These are phyloP conservation scores for Melanostoma mellinum DNA, from an alignment of 2,888 invertebrate species.

Conservation along the genomic window DNA sequence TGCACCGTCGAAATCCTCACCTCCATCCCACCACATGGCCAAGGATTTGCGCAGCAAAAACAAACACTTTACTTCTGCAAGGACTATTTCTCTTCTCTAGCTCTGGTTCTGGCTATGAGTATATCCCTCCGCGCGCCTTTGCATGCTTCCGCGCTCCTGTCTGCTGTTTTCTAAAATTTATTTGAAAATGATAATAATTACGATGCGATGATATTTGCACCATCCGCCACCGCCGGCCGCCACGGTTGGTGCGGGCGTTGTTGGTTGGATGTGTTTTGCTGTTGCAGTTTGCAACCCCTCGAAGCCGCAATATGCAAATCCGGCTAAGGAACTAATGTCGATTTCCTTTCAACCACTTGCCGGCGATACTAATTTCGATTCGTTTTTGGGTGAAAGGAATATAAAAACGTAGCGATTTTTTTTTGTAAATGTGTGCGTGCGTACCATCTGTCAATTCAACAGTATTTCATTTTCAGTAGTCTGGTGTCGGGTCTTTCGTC, in stretches of 20 bases:
- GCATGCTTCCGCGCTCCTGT: constrained; percentile 50
- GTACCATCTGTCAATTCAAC: too few relatives aligned
- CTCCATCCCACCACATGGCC: constrained; percentile 12
- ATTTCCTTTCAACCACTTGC: too few relatives aligned
- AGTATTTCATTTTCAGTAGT: too few relatives aligned
- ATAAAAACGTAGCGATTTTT: too few relatives aligned
- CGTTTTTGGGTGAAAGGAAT: too few relatives aligned
- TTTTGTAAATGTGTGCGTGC: too few relatives aligned
- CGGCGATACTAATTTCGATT: too few relatives aligned
- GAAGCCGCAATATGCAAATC: constrained; percentile 71
- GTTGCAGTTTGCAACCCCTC: constrained; percentile 41
- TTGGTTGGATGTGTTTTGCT: not conserved
- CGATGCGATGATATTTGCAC: constrained; percentile 71
- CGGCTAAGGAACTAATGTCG: constrained; percentile 62
- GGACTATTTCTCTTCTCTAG: constrained; percentile 31
- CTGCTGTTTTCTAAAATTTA: constrained; percentile 71
- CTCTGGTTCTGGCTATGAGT: not conserved
- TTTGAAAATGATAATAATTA: constrained; percentile 73
- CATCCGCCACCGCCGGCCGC: constrained; percentile 29
- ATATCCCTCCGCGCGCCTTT: constrained; percentile 11
- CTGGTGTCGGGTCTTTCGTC: too few relatives aligned
- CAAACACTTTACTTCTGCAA: constrained; percentile 38
- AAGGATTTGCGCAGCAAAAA: constrained; percentile 65
- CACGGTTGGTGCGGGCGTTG: constrained; percentile 4
- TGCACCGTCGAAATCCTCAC: constrained; percentile 35